Base-by-base conservation (phyloP, 1,140 invertebrate genomes). In the Trachymyrmex septentrionalis region DNA sequence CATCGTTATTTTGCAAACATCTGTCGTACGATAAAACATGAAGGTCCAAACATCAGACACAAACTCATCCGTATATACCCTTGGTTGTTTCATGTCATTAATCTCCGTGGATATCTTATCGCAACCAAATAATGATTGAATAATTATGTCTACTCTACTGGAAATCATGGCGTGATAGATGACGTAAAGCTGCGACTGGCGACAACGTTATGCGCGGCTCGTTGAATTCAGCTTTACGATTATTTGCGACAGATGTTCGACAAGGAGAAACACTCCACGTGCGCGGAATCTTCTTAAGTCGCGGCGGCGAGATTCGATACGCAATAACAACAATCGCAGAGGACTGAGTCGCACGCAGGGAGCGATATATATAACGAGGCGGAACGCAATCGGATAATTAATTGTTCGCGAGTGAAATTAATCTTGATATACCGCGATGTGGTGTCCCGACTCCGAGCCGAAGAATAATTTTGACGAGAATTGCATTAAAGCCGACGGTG, bases 171-270 rank as follows among this genome's bases (percentile, higher is more conserved):
- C 69, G 44, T 75, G 80, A 84, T 73, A 69, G 38, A 84, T 75
- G 80, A 84, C 38, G 55, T 34, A 24, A 55, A 57, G 16, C 48
- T 38, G 69, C 80, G 55, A 27, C 67, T 72, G 80, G 55, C 80
- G 55, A 50, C 78, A 30, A 30, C n/a, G 24, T 84, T 84, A 84
- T 50, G 55, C 69, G 55, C 69, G 24, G 38, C 38, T 84, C n/a
- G 24, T 48, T 73, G 80, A 73, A 50, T 84, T 24, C 69, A 73
- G 53, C 55, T 84, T 84, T 84, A 84, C 38, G 80, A 84, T 84
- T 84, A 84, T 84, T 84, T 61, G 80, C 69, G 80, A 84, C 80
- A 84, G 80, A 57, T 84, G 80, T 73, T 84, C 69, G 69, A 50
- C 80, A 50, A 75, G 38, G 12, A 59, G 53, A 82, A 48, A 61